Evolutionary conservation across 2,797 vertebrate species (phyloP).

Genomic region (Lepilemur ruficaudatus): DNA sequence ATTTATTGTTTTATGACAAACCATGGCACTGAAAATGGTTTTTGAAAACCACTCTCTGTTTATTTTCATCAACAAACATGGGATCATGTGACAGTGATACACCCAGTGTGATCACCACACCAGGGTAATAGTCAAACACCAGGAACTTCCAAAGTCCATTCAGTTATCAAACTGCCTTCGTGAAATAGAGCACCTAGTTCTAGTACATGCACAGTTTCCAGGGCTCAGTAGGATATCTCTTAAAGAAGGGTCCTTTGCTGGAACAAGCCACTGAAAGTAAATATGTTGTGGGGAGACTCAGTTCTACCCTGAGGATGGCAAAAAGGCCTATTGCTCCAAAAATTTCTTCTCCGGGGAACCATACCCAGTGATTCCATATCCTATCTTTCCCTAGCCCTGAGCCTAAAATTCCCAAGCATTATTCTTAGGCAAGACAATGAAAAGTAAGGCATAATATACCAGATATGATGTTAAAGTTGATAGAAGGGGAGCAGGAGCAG

Average conservation of each 20-base stretch:
- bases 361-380: neutral
- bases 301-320: neutral
- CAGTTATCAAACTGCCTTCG: constrained; percentile 24
- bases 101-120: neutral
- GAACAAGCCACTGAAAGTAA: neutral
- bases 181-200: neutral
- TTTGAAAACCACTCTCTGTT: constrained; percentile 63
- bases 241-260: neutral
- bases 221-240: neutral
- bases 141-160: constrained; percentile 61
- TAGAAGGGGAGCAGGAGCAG: neutral
- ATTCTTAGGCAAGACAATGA: constrained; percentile 1
- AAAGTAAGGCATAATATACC: neutral
- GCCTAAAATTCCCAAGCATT: neutral
- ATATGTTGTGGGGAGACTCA: neutral
- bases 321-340: neutral
- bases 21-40: constrained; percentile 12
- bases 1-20: constrained; percentile 70
- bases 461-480: neutral
- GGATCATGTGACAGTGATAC: neutral
- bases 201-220: neutral
- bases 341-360: neutral
- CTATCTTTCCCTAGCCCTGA: neutral
- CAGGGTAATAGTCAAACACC: constrained; percentile 19
- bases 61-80: constrained; percentile 53